Base-by-base conservation (phyloP, 2,797 vertebrate genomes). In the Coregonus sp. region DNA sequence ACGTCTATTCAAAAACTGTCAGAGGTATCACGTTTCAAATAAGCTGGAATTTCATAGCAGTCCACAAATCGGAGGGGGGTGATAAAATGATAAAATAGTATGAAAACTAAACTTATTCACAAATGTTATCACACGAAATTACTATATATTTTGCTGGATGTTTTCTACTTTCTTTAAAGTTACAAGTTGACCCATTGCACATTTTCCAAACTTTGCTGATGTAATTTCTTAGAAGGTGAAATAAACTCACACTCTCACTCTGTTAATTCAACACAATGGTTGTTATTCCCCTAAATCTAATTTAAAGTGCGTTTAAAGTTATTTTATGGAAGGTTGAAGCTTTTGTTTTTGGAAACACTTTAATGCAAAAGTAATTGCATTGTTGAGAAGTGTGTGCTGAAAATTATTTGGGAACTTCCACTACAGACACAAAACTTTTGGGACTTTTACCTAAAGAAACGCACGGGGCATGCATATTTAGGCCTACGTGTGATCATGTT, bases 401-500 rank as follows among this genome's bases (percentile, higher is more conserved):
- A 84, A 90, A 86, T 88, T 87, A 15, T 6, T 52, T 50, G 61
- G 40, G 51, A 82, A 87, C 79, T 80, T 77, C n/a, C 65, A 51
- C 29, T 79, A 74, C 76, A 78, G 54, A 83, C 77, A 16, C 75
- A 74, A 80, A 87, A 87, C 86, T 90, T 87, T 75, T 84, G 89
- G 85, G 78, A 85, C 74, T 68, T 80, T 69, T 77, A 81, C 87
- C 75, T 73, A 77, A 78, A 86, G 81, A 87, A 91, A 84, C 76
- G 81, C 75, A 63, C 18, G 35, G 15, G 61, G 31, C 35, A 25
- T 72, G 77, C 78, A 79, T 77, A 86, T 89, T 47, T 47, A 47
- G 40, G 86, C 89, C 72, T 87, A 87, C 84, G 83, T 82, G 81
- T 82, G 88, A 86, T 91, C 86, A 82, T 84, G 89, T 92, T 93